Base-by-base conservation (phyloP, 2,797 vertebrate genomes). In the Propithecus perrieri region DNA sequence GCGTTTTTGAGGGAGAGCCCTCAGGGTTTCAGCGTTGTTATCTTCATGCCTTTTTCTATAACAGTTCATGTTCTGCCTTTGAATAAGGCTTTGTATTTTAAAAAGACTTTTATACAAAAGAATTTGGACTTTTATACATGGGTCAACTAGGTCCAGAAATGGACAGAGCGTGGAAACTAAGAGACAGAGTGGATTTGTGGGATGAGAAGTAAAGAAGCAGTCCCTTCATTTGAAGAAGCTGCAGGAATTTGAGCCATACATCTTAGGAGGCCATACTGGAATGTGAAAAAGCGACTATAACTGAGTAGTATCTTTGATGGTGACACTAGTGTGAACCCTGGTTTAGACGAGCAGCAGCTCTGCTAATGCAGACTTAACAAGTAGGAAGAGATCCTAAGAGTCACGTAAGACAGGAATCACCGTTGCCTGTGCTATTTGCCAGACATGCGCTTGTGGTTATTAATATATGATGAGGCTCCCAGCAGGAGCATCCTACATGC, bases 401-500 rank as follows among this genome's bases (percentile, higher is more conserved):
- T 41, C 38, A 24, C 13, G 12, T 30, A 18, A 33, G 65, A n/a
- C 75, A 46, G 80, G 79, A 72, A 17, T 78, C 41, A 7, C 55
- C 4, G 0, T 43, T 28, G 17, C 61, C 93, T 59, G 10, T 84
- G 63, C 59, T 28, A 15, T 24, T 22, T 55, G 57, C 38, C 10
- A 2, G 15, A 43, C 2, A 1, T 30, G 0, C 57, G 11, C 5
- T 18, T 75, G 20, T 0, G 4, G 12, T 80, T 65, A 20, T 57
- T 57, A 57, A 26, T 57, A 57, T 5, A 2, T 11, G 20, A 2
- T 67, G 65, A 57, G 35, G 4, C 17, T 43, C 57, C 85, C 55
- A 61, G 2, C 0, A 2, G 7, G 22, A 20, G 30, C 13, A 7
- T 41, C 41, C 3, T 30, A 15, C n/a, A 2, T 0, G 12, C 14